These are phyloP conservation scores for Hylyphantes graminicola DNA, from an alignment of 1,140 invertebrate species.

Conservation along the genomic window DNA sequence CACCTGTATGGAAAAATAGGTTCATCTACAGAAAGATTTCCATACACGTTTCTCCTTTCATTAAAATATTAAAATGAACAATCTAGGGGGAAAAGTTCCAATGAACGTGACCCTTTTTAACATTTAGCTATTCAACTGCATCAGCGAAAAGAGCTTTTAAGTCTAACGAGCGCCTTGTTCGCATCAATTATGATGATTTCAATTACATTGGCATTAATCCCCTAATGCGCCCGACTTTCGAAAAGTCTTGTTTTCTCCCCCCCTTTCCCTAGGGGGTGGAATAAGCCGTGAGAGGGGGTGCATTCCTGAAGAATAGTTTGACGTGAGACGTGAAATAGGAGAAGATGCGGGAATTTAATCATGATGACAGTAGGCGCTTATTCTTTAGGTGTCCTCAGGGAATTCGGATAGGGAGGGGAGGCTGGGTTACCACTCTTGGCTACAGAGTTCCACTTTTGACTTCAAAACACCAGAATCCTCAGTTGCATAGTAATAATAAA, in stretches of 20 bases:
- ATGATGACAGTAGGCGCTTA: conserved; percentile 59
- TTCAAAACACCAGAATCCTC: not conserved
- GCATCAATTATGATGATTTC: conserved; percentile 61
- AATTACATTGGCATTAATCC: conserved; percentile 60
- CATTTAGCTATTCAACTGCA: no score
- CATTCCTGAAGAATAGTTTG: conserved; percentile 55
- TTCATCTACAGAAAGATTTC: no score
- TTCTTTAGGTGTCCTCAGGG: conserved; percentile 53
- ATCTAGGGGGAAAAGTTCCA: no score
- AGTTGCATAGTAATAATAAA: no score
- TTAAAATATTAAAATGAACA: no score
- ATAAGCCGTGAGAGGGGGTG: not conserved
- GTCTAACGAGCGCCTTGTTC: conserved; percentile 44
- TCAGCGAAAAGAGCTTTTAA: conserved; percentile 24
- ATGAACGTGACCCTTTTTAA: no score
- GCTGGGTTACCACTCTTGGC: conserved; percentile 51
- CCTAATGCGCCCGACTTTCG: conserved; percentile 54
- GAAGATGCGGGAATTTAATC: conserved; percentile 59
- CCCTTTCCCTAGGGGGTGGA: not conserved
- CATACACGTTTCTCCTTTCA: no score
- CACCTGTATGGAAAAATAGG: no score
- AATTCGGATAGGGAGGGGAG: conserved; percentile 17
- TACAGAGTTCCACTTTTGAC: not conserved
- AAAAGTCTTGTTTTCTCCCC: conserved; percentile 55
- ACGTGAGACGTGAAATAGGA: conserved; percentile 57